These are phyloP conservation scores for Esperia sulphurella DNA, from an alignment of 2,888 invertebrate genomes.

Conservation along the genomic window DNA sequence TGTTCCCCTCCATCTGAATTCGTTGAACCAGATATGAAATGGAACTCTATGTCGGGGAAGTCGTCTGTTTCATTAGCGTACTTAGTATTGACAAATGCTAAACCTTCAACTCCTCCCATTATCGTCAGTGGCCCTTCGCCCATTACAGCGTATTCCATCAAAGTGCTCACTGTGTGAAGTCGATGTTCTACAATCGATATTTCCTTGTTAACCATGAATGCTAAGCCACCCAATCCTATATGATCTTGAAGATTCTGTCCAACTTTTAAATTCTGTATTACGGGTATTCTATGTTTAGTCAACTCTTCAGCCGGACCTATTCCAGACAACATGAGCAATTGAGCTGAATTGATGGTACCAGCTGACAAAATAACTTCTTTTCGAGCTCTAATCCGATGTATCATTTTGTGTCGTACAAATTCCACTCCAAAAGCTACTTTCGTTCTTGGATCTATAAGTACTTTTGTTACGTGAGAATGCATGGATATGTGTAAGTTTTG, in stretches of 20 bases:
- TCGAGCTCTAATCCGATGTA: slow-evolving; percentile 85
- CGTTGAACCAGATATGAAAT: slow-evolving; percentile 92
- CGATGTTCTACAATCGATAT: slow-evolving; percentile 89
- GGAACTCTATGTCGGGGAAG: slow-evolving; percentile 94
- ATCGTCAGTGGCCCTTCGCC: slow-evolving; percentile 92
- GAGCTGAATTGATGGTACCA: slow-evolving; percentile 96
- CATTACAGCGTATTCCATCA: slow-evolving; percentile 90
- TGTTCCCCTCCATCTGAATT: slow-evolving; percentile 92
- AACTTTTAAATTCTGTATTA: slow-evolving; percentile 89
- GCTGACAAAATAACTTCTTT: slow-evolving; percentile 95
- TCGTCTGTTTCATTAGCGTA: slow-evolving; percentile 88
- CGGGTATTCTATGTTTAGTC: slow-evolving; percentile 85
- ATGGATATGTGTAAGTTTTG: slow-evolving; percentile 92
- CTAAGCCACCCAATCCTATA: slow-evolving; percentile 90
- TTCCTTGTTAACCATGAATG: slow-evolving; percentile 88
- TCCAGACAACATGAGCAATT: slow-evolving; percentile 95
- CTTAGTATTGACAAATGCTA: slow-evolving; percentile 94
- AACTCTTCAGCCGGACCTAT: slow-evolving; percentile 88
- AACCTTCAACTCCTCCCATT: slow-evolving; percentile 92
- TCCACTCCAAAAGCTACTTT: slow-evolving; percentile 91
- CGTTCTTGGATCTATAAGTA: slow-evolving; percentile 85
- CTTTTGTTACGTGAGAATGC: slow-evolving; percentile 87
- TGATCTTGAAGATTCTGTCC: slow-evolving; percentile 95
- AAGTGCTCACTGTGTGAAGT: slow-evolving; percentile 87
- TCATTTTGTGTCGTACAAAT: slow-evolving; percentile 85